Evolutionary conservation across 2,113 vertebrate species (phyloP).

Genomic region (Rhinichthys klamathensis): DNA sequence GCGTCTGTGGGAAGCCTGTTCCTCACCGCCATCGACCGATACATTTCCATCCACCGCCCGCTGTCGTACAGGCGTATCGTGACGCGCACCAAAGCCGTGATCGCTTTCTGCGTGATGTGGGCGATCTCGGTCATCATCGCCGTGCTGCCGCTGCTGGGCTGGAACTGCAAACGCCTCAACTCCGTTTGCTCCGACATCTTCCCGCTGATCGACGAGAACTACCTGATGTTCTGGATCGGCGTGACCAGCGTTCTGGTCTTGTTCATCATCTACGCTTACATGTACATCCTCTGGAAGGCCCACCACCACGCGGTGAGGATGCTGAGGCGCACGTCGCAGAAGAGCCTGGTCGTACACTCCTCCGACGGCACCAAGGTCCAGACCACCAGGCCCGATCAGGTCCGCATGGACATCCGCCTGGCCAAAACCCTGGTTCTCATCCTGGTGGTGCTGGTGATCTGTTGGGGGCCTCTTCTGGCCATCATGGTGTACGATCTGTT

Average conservation of each 20-base stretch:
- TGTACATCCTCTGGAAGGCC: slow-evolving; percentile 99
- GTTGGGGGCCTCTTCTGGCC: slow-evolving; percentile 96
- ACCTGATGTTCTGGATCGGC: slow-evolving; percentile 98
- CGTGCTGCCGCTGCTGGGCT: slow-evolving; percentile 94
- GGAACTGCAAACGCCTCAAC: slow-evolving; percentile 97
- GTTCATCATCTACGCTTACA: slow-evolving; percentile 98
- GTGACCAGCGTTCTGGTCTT: slow-evolving; percentile 92
- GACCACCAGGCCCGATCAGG: slow-evolving; percentile 91
- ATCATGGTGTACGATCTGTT: slow-evolving; percentile 99
- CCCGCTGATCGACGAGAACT: slow-evolving; percentile 94
- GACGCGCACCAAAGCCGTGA: slow-evolving; percentile 95
- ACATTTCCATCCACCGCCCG: slow-evolving; percentile 97
- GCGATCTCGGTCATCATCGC: slow-evolving; percentile 94
- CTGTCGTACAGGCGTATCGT: slow-evolving; percentile 96
- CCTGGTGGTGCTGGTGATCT: slow-evolving; percentile 95
- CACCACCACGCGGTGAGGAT: slow-evolving; percentile 96
- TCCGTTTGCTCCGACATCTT: slow-evolving; percentile 97
- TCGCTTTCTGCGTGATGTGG: slow-evolving; percentile 99
- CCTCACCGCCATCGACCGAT: slow-evolving; percentile 97
- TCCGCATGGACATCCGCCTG: slow-evolving; percentile 97
- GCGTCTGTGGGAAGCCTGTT: slow-evolving; percentile 98
- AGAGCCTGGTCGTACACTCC: slow-evolving; percentile 93
- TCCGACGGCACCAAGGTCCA: slow-evolving; percentile 95
- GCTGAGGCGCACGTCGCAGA: slow-evolving; percentile 95
- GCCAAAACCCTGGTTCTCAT: slow-evolving; percentile 99